These are phyloP conservation scores for Anolis apletophallus DNA, from an alignment of 2,797 vertebrate genomes.

Conservation along the genomic window DNA sequence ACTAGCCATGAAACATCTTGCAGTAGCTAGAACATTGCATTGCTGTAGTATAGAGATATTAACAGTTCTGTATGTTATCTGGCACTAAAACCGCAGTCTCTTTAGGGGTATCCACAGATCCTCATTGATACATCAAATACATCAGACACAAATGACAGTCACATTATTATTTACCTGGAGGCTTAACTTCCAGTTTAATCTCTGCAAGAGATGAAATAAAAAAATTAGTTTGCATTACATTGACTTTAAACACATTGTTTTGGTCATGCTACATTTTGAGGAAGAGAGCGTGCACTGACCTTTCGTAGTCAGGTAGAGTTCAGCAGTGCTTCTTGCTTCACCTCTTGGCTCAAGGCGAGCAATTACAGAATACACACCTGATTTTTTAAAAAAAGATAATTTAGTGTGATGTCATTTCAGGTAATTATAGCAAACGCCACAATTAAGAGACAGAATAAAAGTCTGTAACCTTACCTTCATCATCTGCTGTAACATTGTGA, in stretches of 20 bases:
- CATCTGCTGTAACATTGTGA: constrained; percentile 93
- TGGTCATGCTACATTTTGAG: neutral
- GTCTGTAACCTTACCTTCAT: constrained; percentile 89
- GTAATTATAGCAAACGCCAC: neutral
- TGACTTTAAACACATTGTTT: constrained; percentile 46
- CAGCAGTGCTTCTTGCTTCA: constrained; percentile 97
- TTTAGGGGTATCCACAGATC: neutral
- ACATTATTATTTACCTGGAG: constrained; percentile 84
- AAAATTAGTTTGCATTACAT: constrained; percentile 55
- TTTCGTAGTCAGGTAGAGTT: constrained; percentile 97
- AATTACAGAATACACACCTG: constrained; percentile 98
- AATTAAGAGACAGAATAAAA: constrained; percentile 1
- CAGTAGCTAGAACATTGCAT: no score
- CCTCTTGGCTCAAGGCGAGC: constrained; percentile 96
- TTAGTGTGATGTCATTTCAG: constrained; percentile 6
- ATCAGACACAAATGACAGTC: neutral
- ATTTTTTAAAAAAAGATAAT: constrained; percentile 19
- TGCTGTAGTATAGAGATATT: no score
- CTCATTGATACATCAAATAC: neutral
- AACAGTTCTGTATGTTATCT: no score
- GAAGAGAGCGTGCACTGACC: constrained; percentile 79
- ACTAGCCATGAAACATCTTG: no score
- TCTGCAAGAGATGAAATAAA: constrained; percentile 83
- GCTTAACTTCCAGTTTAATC: constrained; percentile 92
- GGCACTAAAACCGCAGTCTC: neutral